Evolutionary conservation across 2,888 invertebrate species (phyloP), one percentile per base, ranked within the genome.

Genomic region (Azorinus chamasolen): DNA sequence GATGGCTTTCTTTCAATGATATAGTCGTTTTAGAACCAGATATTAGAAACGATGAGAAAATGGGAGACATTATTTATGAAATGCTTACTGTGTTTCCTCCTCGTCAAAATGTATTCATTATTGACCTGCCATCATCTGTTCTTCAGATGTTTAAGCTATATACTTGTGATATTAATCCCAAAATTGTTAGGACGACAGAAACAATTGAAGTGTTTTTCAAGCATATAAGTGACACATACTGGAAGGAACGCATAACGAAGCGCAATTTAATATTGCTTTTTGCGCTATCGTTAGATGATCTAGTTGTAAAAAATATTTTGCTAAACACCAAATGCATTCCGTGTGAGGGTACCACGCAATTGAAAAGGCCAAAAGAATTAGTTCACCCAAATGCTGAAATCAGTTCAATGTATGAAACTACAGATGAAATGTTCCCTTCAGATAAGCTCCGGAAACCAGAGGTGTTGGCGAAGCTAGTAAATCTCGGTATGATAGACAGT

Each of bases 401-500:
- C 6, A 75, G 86, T 14, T 27, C 50, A 4, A 71, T 90, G 55
- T 90, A 80, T 50, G 14, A 37, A 0, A 48, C 54, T n/a, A 68
- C 57, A 4, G 90, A 91, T 48, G 86, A 73, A n/a, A 43, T 83
- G 12, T 90, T 90, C 73, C 88, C 88, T 2, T 39, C 74, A 25
- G 71, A 16, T 4, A 27, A 70, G 12, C 57, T 62, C 27, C 55
- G 54, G 41, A 20, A 51, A 20, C 22, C 50, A 61, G 25, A 45
- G 18, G 41, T 54, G 14, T 57, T 84, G 20, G 50, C 48, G 8
- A 48, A 63, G 14, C 50, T 88, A 16, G 50, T 58, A 24, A 39
- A 63, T 16, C 77, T 88, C 16, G 87, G 87, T 5, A 87, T 88
- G 87, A 64, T 72, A 22, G 37, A 32, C 25, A 54, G 76, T 46